Base-by-base conservation (phyloP, 2,797 vertebrate species). In the Mormyrus proboscirostris region DNA sequence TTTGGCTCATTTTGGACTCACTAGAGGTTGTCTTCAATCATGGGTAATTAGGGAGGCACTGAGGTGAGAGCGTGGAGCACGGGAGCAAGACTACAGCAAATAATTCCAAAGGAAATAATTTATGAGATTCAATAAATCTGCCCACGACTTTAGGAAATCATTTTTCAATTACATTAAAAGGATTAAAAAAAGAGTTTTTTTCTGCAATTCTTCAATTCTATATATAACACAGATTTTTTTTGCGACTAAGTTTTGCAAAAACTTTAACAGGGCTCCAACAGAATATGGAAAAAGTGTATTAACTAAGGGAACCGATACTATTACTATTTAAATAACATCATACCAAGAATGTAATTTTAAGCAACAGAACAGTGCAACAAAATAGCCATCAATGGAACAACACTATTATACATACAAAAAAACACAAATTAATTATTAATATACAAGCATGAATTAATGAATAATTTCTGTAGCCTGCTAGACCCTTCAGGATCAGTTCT, bases 161-260 rank as follows among this genome's bases (percentile, higher is more conserved):
- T 79, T 79, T 44, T 79, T 79, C 73, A 79, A 79, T 79, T 79
- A 79, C 73, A 47, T 79, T 79, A 79, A 79, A 79, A 79, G 73
- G 73, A 79, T 79, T 79, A 47, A 79, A 79, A 62, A 79, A 41
- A 41, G 33, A 41, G 29, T 76, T 44, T 79, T 76, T 38, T 79
- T 79, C 73, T 44, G 73, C 16, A 79, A 79, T 47, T 79, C 38
- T 79, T 79, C 73, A 79, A 79, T 41, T 79, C 73, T 79, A 79
- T 44, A 79, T 79, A 79, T 79, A 79, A 79, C 73, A 79, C 73
- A 47, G 73, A 79, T 47, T 79, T 79, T 79, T 79, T 73, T 73
- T 38, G 73, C 38, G 47, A 47, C 16, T 19, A 79, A 44, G 73
- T 79, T 79, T 79, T 41, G 41, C 73, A 79, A 79, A 79, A 79